phyloP scores from a whole-genome alignment of 2,888 invertebrate genomes.

The Pimpla rufipes region DNA sequence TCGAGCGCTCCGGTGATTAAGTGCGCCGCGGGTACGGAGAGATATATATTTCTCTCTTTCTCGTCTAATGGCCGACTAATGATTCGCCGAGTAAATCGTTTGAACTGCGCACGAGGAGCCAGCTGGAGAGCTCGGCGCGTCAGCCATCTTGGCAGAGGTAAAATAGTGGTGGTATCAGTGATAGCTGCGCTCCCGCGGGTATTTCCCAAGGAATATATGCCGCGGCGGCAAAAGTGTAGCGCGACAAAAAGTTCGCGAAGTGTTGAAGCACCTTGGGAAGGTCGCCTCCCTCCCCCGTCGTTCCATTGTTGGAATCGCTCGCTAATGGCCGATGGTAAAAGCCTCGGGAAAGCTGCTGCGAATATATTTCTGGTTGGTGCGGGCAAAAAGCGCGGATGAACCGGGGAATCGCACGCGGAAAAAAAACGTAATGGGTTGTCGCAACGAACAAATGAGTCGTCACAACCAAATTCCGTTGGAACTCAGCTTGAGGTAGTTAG shows the following conservation, averaged over 20 bases:
- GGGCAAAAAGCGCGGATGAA: constrained; percentile 22
- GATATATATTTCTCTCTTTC: constrained; percentile 48
- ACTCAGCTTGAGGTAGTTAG: too few species aligned
- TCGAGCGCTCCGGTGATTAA: constrained; percentile 59
- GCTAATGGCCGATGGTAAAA: constrained; percentile 38
- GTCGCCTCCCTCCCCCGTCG: constrained; percentile 9
- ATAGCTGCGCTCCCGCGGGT: constrained; percentile 9
- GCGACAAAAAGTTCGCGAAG: constrained; percentile 38
- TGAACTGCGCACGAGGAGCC: constrained; percentile 4
- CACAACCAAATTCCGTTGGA: too few species aligned
- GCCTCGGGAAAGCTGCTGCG: constrained; percentile 5
- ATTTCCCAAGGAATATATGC: not conserved
- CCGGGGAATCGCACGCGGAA: not conserved
- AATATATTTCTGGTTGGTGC: constrained; percentile 13
- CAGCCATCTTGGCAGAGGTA: constrained; percentile 4
- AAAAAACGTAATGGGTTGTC: too few species aligned
- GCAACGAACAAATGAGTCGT: too few species aligned
- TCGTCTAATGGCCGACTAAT: constrained; percentile 50
- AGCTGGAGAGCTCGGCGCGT: not conserved
- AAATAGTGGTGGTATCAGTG: constrained; percentile 5
- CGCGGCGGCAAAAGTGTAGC: constrained; percentile 13
- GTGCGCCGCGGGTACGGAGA: constrained; percentile 51
- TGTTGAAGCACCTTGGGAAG: constrained; percentile 50
- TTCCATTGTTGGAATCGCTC: constrained; percentile 43
- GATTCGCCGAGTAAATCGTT: constrained; percentile 52